Conservation (phyloP, 1,140 invertebrate species). For the Drosophila persimilis region DNA sequence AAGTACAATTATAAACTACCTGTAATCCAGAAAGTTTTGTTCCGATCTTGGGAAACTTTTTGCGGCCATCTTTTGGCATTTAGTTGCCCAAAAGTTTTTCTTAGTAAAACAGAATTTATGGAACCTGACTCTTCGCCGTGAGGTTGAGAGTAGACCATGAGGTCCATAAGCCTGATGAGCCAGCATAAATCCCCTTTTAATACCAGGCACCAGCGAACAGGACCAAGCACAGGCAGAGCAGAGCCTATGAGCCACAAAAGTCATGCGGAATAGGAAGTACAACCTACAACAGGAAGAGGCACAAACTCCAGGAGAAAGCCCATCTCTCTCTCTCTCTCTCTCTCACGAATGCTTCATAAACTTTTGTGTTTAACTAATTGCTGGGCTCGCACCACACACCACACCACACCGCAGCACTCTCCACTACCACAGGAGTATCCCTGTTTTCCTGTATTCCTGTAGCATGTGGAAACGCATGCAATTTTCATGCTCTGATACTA, state of each 20-base stretch:
- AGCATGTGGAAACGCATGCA: slow-evolving; percentile 32
- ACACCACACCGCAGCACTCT: slow-evolving; percentile 13
- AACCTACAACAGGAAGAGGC: background rate
- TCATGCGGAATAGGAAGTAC: background rate
- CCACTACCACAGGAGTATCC: background rate
- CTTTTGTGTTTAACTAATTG: slow-evolving; percentile 72
- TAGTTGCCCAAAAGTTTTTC: slow-evolving; percentile 44
- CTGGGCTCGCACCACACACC: slow-evolving; percentile 46
- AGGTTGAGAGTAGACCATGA: no score
- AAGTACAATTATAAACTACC: slow-evolving; percentile 39
- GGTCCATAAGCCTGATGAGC: slow-evolving; percentile 35
- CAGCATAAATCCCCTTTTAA: slow-evolving; percentile 42
- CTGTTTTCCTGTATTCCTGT: background rate
- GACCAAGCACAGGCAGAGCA: no score
- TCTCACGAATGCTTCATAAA: slow-evolving; percentile 46
- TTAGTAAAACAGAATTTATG: slow-evolving; percentile 23
- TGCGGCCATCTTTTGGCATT: slow-evolving; percentile 17
- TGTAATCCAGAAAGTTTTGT: slow-evolving; percentile 42
- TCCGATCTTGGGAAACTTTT: slow-evolving; percentile 22
- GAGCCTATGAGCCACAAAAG: slow-evolving; percentile 27
- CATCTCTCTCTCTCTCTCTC: background rate
- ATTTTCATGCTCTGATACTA: slow-evolving; percentile 44
- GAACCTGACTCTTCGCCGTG: slow-evolving; percentile 14
- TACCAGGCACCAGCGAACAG: slow-evolving; percentile 11
- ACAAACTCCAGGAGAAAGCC: slow-evolving; percentile 11